Percentiles rank a stretch among this genome's conserved stretches.
phyloP scores from a whole-genome alignment of 2,113 vertebrate genomes.

The Brachyhypopomus occidentalis region DNA sequence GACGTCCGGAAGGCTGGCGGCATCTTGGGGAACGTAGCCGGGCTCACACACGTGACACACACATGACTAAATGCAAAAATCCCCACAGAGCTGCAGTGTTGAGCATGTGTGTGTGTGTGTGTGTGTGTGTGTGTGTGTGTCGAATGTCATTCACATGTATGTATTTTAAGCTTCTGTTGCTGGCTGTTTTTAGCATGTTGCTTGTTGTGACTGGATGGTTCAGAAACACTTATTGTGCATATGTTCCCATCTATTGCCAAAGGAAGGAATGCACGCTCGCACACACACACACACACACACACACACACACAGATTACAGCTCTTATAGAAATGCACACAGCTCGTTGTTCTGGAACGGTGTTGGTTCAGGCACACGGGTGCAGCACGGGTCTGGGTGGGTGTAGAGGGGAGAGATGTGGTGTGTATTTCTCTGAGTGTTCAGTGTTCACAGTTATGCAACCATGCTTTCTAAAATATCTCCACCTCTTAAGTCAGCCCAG shows the following conservation, averaged over 20 bases:
- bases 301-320: constrained; percentile 36
- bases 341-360: background rate
- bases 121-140: constrained; percentile 15
- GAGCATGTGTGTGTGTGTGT: constrained; percentile 3
- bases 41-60: background rate
- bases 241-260: background rate
- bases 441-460: constrained; percentile 17
- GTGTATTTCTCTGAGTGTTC: constrained; percentile 1
- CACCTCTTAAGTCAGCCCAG: constrained; percentile 9
- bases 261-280: background rate
- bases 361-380: background rate
- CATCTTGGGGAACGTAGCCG: background rate
- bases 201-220: background rate
- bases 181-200: background rate
- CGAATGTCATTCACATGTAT: background rate
- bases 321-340: background rate
- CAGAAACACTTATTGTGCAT: background rate
- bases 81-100: background rate
- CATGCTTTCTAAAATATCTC: constrained; percentile 36
- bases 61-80: background rate
- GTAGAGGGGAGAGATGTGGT: background rate
- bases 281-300: constrained; percentile 10
- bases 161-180: constrained; percentile 4
- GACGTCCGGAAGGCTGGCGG: background rate
- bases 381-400: background rate